Evolutionary conservation across 2,888 invertebrate genomes (phyloP), one percentile per base, ranked within the genome.

Genomic region (Julus scandinavius): DNA sequence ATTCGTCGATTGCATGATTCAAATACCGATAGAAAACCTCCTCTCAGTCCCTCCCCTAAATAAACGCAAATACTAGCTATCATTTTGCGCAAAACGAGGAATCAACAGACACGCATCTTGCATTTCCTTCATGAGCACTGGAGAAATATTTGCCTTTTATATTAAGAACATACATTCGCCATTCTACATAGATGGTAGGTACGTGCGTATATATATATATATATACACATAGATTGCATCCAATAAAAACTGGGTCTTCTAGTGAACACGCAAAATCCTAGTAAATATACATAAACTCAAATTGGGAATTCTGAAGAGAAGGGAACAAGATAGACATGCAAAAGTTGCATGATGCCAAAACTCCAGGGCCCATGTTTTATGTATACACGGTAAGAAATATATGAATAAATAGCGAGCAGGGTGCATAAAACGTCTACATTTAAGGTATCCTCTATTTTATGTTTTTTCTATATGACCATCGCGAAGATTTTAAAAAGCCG

Each of bases 301-400:
- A 72, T 72, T 72, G 63, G 63, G 63, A 72, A 72, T 72, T 72
- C 63, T 72, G 63, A n/a, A 20, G 63, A 72, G 63, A 20, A 4
- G 20, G 1, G 20, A 29, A 72, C 63, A 5, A 29, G 63, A 72
- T 72, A 72, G 58, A 63, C 58, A 63, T 63, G 6, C 58, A 63
- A n/a, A n/a, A 63, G 58, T 72, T 72, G 63, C 63, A 11, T 20
- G 63, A 29, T 20, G 63, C 63, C 63, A 72, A 72, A 29, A 29
- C 63, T 72, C 63, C 63, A 72, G 63, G 63, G 63, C 63, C 63
- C 63, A 72, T 72, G 63, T 72, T 72, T 72, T 72, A 72, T 72
- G 63, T 20, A 72, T 72, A 72, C 63, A 72, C 20, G 63, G 63
- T 72, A 72, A 4, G 63, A 2, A 29, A 72, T 72, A 72, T 29